Conservation (phyloP, 2,888 invertebrate species). For the Tetrapedia diversipes region DNA sequence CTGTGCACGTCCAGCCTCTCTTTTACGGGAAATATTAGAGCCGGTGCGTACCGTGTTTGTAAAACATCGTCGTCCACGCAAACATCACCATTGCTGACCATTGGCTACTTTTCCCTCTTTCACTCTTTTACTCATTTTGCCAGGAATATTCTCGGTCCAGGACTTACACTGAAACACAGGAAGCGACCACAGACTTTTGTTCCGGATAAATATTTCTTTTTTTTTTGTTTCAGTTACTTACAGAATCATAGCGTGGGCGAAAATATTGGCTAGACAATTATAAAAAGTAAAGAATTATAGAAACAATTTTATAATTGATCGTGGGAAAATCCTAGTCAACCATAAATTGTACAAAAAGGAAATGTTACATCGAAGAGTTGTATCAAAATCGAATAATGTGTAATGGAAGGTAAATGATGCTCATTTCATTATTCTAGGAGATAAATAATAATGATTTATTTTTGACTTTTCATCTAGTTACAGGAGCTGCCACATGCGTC, state of each 20-base stretch:
- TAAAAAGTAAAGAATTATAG: neutral
- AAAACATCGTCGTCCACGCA: conserved; percentile 62
- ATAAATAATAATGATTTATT: conserved; percentile 78
- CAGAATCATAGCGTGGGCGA: neutral
- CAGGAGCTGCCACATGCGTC: conserved; percentile 39
- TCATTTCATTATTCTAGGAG: conserved; percentile 39
- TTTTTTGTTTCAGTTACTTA: neutral
- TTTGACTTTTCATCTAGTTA: conserved; percentile 40
- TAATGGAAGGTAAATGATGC: conserved; percentile 29
- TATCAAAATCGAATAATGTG: neutral
- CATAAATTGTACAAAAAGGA: too few species aligned
- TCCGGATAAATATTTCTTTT: neutral
- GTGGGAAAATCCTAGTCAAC: too few species aligned
- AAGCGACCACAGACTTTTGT: conserved; percentile 4
- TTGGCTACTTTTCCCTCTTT: conserved; percentile 43
- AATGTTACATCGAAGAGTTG: too few species aligned
- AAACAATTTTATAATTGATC: neutral
- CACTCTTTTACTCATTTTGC: conserved; percentile 23
- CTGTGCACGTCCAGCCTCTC: conserved; percentile 42
- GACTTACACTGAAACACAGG: conserved; percentile 2
- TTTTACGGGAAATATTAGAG: conserved; percentile 66
- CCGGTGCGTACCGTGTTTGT: conserved; percentile 56
- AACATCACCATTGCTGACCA: conserved; percentile 55
- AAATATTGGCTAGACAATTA: neutral
- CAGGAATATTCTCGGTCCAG: conserved; percentile 38